Conservation (phyloP, 2,888 invertebrate species). For the Seira sanloemensis region DNA sequence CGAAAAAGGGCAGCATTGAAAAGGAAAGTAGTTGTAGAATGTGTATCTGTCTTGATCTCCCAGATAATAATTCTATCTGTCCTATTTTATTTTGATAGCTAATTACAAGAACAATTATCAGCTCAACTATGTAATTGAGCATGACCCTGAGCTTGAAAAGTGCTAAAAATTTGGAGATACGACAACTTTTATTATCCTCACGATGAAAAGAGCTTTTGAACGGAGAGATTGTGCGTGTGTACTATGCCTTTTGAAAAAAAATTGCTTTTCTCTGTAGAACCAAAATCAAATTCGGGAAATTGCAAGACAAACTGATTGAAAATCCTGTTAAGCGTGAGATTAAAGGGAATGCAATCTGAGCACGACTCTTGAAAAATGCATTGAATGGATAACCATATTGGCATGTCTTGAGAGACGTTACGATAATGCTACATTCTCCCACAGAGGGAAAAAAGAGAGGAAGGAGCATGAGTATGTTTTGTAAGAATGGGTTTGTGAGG, state of each 20-base stretch:
- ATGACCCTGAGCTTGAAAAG: slow-evolving; percentile 40
- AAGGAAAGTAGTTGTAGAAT: neutral
- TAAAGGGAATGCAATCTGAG: neutral
- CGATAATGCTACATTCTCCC: neutral
- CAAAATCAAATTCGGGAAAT: neutral
- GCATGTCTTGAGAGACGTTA: neutral
- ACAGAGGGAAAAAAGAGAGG: neutral
- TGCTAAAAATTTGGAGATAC: slow-evolving; percentile 20
- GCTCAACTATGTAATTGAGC: slow-evolving; percentile 42
- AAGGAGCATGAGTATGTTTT: neutral
- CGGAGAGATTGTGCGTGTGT: neutral
- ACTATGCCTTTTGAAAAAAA: no score
- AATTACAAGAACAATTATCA: slow-evolving; percentile 45
- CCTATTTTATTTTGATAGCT: slow-evolving; percentile 19
- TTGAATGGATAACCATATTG: neutral
- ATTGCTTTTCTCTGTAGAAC: neutral
- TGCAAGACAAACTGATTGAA: neutral
- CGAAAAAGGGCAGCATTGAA: neutral
- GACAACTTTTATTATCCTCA: slow-evolving; percentile 16
- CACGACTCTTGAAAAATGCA: no score
- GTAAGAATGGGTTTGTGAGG: no score
- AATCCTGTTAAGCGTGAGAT: neutral
- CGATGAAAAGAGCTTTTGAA: neutral
- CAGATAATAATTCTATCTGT: neutral
- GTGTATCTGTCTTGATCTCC: neutral